Evolutionary conservation across 2,888 invertebrate genomes (phyloP).

Genomic region (Leptinotarsa haldemani): DNA sequence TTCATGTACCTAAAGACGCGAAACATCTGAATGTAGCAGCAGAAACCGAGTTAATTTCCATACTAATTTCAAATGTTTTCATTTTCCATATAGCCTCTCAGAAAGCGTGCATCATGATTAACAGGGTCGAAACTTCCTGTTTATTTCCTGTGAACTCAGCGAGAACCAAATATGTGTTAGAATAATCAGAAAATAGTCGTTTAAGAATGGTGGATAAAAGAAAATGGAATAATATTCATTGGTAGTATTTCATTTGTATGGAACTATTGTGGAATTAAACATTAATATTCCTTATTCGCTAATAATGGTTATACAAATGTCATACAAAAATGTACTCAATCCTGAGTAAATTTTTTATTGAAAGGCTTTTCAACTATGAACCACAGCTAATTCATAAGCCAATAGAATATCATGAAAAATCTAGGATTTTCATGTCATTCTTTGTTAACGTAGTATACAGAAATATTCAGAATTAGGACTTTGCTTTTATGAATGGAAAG

Average conservation of each 20-base stretch:
- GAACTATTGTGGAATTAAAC: background rate
- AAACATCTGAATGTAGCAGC: background rate
- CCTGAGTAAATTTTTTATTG: too few species aligned
- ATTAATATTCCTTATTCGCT: too few species aligned
- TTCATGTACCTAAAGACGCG: too few species aligned
- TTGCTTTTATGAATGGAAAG: too few species aligned
- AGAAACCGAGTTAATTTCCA: background rate
- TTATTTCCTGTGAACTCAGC: background rate
- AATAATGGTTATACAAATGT: too few species aligned
- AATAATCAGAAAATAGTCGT: background rate
- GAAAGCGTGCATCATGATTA: background rate
- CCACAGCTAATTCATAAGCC: too few species aligned
- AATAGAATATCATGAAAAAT: too few species aligned
- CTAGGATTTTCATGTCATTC: too few species aligned
- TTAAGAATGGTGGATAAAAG: background rate
- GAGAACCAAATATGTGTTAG: background rate
- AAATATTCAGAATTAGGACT: too few species aligned
- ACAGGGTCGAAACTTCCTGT: constrained; percentile 8
- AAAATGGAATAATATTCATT: background rate
- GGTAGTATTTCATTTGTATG: background rate
- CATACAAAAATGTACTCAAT: too few species aligned
- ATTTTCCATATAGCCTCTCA: constrained; percentile 4
- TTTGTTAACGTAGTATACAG: too few species aligned
- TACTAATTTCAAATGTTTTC: background rate
- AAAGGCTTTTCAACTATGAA: too few species aligned